Conservation (phyloP, 2,797 vertebrate species). For the Chlorospingus flavigularis region DNA sequence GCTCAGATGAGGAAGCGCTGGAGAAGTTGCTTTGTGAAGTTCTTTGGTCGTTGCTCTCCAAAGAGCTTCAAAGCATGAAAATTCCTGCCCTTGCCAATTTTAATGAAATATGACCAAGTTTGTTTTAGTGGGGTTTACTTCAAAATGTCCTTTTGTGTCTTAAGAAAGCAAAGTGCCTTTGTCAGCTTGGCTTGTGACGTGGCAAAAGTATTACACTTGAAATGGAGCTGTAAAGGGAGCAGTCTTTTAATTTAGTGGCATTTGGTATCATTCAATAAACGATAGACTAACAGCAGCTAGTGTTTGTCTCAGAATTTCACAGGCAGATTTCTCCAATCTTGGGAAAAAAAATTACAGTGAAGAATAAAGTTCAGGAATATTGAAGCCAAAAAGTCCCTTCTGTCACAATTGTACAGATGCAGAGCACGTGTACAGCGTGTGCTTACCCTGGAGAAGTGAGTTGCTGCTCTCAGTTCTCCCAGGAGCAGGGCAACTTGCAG, state of each 20-base stretch:
- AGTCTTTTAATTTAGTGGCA: neutral
- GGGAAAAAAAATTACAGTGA: neutral
- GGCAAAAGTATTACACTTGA: neutral
- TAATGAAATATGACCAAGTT: conserved; percentile 20
- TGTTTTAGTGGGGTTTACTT: conserved; percentile 1
- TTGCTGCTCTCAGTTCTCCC: neutral
- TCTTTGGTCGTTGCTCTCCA: neutral
- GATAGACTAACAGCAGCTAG: neutral
- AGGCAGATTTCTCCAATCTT: neutral
- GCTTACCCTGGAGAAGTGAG: neutral
- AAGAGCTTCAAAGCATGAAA: neutral
- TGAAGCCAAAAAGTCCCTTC: neutral
- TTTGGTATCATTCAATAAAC: neutral
- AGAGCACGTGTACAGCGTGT: neutral
- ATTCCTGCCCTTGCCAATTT: neutral
- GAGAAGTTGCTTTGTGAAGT: neutral
- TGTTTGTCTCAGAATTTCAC: neutral
- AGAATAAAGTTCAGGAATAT: neutral
- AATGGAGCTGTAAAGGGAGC: neutral
- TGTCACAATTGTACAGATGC: neutral
- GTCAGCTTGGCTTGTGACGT: neutral
- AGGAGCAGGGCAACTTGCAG: neutral
- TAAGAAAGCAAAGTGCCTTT: neutral
- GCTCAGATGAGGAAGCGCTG: conserved; percentile 26
- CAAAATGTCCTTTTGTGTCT: conserved; percentile 14